Conservation (phyloP, 2,888 invertebrate species). For the Tinea semifulvella region DNA sequence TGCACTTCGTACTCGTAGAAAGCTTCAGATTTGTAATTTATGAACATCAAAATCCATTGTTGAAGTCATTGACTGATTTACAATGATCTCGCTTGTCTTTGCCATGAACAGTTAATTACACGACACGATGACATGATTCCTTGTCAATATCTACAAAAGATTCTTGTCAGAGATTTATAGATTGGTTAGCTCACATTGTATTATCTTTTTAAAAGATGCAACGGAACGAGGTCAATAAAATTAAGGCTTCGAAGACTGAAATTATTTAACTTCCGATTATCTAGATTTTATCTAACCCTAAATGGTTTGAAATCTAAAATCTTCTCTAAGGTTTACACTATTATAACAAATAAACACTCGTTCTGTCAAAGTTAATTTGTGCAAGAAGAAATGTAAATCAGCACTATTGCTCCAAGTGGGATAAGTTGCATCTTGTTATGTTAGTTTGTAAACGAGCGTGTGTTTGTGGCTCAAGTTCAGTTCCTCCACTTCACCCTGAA, state of each 20-base stretch:
- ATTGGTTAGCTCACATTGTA: neutral
- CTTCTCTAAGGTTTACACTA: constrained; percentile 2
- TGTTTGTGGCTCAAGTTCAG: constrained; percentile 8
- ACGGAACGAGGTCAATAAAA: constrained; percentile 6
- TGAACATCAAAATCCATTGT: constrained; percentile 45
- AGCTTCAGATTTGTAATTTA: constrained; percentile 46
- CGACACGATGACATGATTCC: constrained; percentile 12
- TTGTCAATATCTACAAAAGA: constrained; percentile 12
- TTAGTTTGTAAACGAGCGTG: neutral
- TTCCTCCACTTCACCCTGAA: constrained; percentile 10
- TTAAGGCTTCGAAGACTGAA: neutral
- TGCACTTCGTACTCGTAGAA: constrained; percentile 34
- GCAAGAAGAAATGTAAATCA: neutral
- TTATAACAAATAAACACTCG: too few species aligned
- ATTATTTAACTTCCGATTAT: constrained; percentile 3
- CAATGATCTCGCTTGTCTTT: constrained; percentile 28
- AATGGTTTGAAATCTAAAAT: constrained; percentile 4
- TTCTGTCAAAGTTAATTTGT: too few species aligned
- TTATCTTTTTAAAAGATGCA: constrained; percentile 7
- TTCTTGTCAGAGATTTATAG: constrained; percentile 13
- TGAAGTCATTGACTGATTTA: constrained; percentile 40
- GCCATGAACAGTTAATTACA: constrained; percentile 8
- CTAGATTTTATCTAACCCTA: constrained; percentile 2
- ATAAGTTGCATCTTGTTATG: neutral
- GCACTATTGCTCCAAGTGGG: too few species aligned